Base-by-base conservation (phyloP, 2,113 vertebrate species). In the Baryphthengus martii region DNA sequence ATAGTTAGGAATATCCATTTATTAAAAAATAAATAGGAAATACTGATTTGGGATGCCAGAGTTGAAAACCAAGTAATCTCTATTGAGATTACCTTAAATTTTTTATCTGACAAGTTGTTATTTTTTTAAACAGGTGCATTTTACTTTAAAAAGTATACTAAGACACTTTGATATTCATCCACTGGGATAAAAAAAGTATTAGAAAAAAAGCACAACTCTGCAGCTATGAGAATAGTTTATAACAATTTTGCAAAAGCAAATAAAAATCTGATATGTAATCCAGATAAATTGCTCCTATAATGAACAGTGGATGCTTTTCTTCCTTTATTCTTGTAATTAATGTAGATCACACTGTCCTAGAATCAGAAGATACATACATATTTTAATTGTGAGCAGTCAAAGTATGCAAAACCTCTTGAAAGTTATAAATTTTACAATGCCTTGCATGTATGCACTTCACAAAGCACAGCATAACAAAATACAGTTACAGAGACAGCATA, bases 221-320 rank as follows among this genome's bases (percentile, higher is more conserved):
- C 15, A 95, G 40, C 61, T 81, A 52, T 70, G 12, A 87, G 66
- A 89, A 76, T 42, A 89, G 5, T 90, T 94, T 76, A 67, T 61
- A 86, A 88, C 82, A 87, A 53, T 71, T 94, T 89, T 95, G 55
- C 59, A 89, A 88, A 93, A 65, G 6, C 10, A 49, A 58, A 80
- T 87, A 91, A 95, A 95, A 92, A 82, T 77, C 5, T 87, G 61
- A 82, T 93, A 76, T 85, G 24, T 68, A 87, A 90, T 84, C 35
- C n/a, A 82, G 72, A 94, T 73, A 91, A 92, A 86, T 89, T 91
- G 56, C 29, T 84, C 50, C 29, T 61, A 17, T 75, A 73, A 90
- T 83, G 89, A 80, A 21, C 44, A 80, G 23, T 40, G 49, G 13
- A 26, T 53, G 16, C 39, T 95, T 89, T 93, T 80, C 56, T 76